Conservation (phyloP, 2,113 vertebrate genomes). For the Callaeas wilsoni region DNA sequence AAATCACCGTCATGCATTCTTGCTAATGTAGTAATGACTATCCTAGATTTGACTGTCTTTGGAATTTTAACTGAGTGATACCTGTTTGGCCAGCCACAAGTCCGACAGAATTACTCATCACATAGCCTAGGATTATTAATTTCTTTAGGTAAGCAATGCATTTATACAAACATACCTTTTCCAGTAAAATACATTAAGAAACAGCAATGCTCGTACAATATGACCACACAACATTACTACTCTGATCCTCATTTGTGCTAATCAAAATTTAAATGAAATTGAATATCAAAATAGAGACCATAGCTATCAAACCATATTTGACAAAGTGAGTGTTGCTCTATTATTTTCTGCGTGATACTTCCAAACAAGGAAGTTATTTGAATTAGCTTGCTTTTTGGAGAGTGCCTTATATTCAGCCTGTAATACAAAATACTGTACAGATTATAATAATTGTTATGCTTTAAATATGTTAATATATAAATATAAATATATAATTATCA, state of each 20-base stretch:
- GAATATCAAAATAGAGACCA: neutral
- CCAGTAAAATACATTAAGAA: neutral
- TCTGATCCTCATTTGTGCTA: neutral
- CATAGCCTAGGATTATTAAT: neutral
- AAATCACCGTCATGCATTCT: neutral
- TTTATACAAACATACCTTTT: neutral
- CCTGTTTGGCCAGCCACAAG: neutral
- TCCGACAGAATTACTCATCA: neutral
- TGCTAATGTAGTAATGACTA: neutral
- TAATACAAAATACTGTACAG: neutral
- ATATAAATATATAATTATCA: too few relatives aligned
- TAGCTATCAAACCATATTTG: neutral
- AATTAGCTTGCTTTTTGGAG: neutral
- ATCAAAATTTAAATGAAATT: neutral
- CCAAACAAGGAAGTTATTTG: neutral
- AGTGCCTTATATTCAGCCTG: neutral
- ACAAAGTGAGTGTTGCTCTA: neutral
- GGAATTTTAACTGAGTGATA: neutral
- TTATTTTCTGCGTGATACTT: neutral
- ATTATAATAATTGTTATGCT: neutral
- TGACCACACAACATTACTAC: neutral
- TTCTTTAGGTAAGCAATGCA: neutral
- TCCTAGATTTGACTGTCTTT: neutral
- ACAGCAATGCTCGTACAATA: neutral
- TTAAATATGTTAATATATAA: too few relatives aligned